A percentile compares a stretch with the other conserved stretches of the same genome.
Evolutionary conservation across 2,113 vertebrate species (phyloP).

Genomic region (Carassius gibelio): DNA sequence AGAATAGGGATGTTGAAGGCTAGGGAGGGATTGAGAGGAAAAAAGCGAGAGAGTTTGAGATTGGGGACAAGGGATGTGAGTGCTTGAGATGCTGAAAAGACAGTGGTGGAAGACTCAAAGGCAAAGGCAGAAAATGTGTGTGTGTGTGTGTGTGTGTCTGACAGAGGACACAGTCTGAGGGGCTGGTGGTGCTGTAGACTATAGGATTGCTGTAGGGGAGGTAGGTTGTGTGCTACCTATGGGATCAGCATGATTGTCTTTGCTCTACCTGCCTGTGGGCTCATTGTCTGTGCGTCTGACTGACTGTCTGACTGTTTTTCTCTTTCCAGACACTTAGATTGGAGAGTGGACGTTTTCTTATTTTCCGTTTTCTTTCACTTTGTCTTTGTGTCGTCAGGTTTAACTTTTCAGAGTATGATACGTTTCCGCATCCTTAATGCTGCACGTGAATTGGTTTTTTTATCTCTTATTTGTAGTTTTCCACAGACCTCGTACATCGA

Average conservation of each 20-base stretch:
- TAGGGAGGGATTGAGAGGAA: constrained; percentile 62
- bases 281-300: constrained; percentile 60
- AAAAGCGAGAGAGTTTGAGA: constrained; percentile 54
- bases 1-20: constrained; percentile 51
- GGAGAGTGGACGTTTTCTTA: background rate
- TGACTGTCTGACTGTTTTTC: constrained; percentile 58
- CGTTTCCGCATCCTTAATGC: constrained; percentile 1
- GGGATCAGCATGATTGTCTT: constrained; percentile 74
- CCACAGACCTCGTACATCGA: background rate
- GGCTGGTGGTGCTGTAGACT: constrained; percentile 62
- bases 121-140: constrained; percentile 36
- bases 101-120: constrained; percentile 53
- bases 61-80: constrained; percentile 44
- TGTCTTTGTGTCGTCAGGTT: constrained; percentile 34
- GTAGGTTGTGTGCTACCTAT: constrained; percentile 67
- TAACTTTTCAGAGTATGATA: constrained; percentile 26
- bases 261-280: constrained; percentile 68
- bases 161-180: constrained; percentile 41
- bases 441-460: background rate
- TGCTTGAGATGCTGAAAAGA: constrained; percentile 51
- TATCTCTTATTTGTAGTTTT: background rate
- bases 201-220: constrained; percentile 61
- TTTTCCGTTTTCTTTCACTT: constrained; percentile 17
- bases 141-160: constrained; percentile 37
- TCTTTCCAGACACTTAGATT: constrained; percentile 31